Base-by-base conservation (phyloP, 2,888 invertebrate species). In the Litoditis marina region DNA sequence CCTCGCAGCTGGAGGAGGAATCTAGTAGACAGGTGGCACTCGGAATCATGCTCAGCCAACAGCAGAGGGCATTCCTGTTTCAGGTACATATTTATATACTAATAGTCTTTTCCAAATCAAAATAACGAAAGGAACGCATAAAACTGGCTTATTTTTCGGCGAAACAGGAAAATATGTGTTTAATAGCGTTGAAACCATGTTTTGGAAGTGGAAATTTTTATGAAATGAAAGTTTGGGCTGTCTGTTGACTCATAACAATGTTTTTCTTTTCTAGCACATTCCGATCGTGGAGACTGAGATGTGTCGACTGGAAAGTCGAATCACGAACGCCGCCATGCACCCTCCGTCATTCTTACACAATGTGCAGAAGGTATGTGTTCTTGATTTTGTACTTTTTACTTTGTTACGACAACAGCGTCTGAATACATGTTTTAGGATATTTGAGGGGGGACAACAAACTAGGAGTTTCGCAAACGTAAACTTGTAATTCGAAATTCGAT, bases 251-350 rank as follows among this genome's bases (percentile, higher is more conserved):
- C 32, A n/a, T 28, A 22, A 27, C 13, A 27, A 52, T 19, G 16
- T 30, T 30, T 39, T 39, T n/a, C n/a, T n/a, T 16, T 64, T 77
- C 36, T 63, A 75, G 60, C 80, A 80, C 66, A 80, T 80, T 60
- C 73, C 78, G 11, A 65, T 80, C 28, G 65, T 80, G 46, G 80
- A 80, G 53, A 55, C 65, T 7, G 80, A 80, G 51, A 66, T 80
- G 63, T 42, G 61, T 19, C 59, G 71, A 11, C 60, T 80, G 56
- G 74, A 78, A 30, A 16, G 63, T 7, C 57, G 73, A 31, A 69
- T 80, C 28, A 52, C 57, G 30, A 64, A 50, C 13, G 74, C 74
- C 7, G 66, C 73, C 8, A 39, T 52, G 7, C 50, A 76, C 32
- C 63, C 71, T 22, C 51, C 71, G 6, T 65, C 73, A 7, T 79